Evolutionary conservation across 2,797 vertebrate genomes (phyloP).

Genomic region (Esox lucius): DNA sequence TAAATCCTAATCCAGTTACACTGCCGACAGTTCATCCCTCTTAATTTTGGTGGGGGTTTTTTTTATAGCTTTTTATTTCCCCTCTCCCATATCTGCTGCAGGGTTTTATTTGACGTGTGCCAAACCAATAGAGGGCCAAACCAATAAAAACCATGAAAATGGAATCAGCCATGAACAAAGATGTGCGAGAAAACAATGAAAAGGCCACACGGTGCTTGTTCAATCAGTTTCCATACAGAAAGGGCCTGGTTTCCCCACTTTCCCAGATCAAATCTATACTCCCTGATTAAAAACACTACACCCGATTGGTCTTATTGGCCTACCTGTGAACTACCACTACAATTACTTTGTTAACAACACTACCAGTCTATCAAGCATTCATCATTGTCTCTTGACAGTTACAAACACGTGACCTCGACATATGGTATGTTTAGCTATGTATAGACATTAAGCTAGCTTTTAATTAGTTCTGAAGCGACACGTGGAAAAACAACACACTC

Average conservation of each 20-base stretch:
- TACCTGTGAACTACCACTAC: not conserved
- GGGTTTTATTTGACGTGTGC: slow-evolving; percentile 4
- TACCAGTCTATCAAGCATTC: not conserved
- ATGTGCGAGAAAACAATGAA: not conserved
- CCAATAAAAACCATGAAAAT: not conserved
- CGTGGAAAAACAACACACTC: not conserved
- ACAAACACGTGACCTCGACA: not conserved
- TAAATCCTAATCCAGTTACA: slow-evolving; percentile 5
- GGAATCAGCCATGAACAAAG: not conserved
- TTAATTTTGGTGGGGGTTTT: slow-evolving; percentile 8
- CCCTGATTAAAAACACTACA: not conserved
- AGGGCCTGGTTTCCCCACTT: not conserved
- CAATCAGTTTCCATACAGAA: not conserved
- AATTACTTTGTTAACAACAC: not conserved
- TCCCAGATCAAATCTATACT: not conserved
- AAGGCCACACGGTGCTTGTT: not conserved
- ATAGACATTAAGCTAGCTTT: not conserved
- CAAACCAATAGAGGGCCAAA: slow-evolving; percentile 6
- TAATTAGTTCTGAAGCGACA: not conserved
- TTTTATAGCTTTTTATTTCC: slow-evolving; percentile 16
- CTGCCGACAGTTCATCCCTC: slow-evolving; percentile 28
- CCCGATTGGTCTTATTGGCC: not conserved
- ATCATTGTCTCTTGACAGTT: not conserved
- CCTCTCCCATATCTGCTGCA: slow-evolving; percentile 6
- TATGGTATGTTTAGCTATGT: not conserved